Evolutionary conservation across 1,140 invertebrate species (phyloP), one percentile per base, ranked within the genome.

Genomic region (Coboldia fuscipes): DNA sequence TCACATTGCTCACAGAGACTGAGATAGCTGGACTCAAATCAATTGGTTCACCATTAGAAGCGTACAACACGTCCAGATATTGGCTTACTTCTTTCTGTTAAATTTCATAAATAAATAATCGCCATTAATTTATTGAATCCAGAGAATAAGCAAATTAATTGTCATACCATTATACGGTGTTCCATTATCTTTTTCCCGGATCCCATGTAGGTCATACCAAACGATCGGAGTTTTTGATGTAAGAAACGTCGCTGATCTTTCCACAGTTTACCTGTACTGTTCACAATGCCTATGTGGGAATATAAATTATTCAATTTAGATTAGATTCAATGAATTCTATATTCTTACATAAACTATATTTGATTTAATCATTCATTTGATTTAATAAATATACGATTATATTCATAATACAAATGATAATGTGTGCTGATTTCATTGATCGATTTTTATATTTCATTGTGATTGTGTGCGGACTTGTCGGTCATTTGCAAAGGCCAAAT

Each of bases 241-340:
- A 94, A 62, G 60, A 94, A 96, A 38, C 75, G 69, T 34, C 90
- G 63, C 51, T 94, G 84, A 41, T 83, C 80, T 51, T 86, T 83
- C 89, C 89, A 96, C 43, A 92, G 58, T 36, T 74, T 69, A 32
- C 89, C 90, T 40, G 84, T 80, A 36, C 79, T 78, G 53, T 90
- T 90, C 42, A 93, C 72, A 38, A 93, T 75, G 44, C 89, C 89
- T 90, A 61, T 17, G 65, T 58, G 34, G 60, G 40, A 50, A n/a
- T n/a, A n/a, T n/a, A n/a, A n/a, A n/a, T n/a, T n/a, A n/a, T n/a
- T n/a, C n/a, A n/a, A n/a, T n/a, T n/a, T n/a, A n/a, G n/a, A n/a
- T n/a, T n/a, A n/a, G n/a, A n/a, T n/a, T n/a, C n/a, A n/a, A n/a
- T n/a, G n/a, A n/a, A n/a, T n/a, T n/a, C n/a, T n/a, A n/a, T n/a